phyloP scores from a whole-genome alignment of 1,140 invertebrate species.

The Meloidogyne exigua region DNA sequence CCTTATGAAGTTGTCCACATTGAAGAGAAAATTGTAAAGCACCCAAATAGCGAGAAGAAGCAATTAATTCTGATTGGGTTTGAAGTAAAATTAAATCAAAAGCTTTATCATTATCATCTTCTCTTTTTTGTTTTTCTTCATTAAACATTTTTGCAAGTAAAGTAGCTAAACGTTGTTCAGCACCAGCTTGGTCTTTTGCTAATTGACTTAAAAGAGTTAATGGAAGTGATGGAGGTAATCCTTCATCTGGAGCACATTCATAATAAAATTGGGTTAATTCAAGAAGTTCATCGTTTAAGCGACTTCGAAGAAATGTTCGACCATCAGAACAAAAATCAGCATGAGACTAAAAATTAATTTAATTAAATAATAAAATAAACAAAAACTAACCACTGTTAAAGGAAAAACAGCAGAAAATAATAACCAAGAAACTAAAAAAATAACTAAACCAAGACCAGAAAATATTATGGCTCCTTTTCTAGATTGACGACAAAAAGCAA shows the following conservation, averaged over 20 bases:
- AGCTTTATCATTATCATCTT: not conserved
- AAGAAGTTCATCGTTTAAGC: constrained; percentile 37
- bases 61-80: constrained; percentile 7
- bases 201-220: constrained; percentile 15
- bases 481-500: constrained; percentile 47
- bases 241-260: constrained; percentile 22
- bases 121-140: not conserved
- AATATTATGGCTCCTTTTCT: constrained; percentile 41
- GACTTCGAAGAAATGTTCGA: constrained; percentile 26
- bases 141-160: constrained; percentile 14
- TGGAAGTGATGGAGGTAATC: constrained; percentile 18
- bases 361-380: constrained; percentile 6
- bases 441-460: constrained; percentile 44
- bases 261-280: constrained; percentile 38
- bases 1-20: constrained; percentile 45
- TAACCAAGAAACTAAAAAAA: constrained; percentile 47
- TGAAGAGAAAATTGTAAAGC: constrained; percentile 45
- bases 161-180: constrained; percentile 13
- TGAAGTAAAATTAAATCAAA: constrained; percentile 4
- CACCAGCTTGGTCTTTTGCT: not conserved
- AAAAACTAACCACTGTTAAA: constrained; percentile 36
- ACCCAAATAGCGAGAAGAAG: constrained; percentile 34
- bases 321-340: constrained; percentile 40
- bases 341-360: constrained; percentile 25
- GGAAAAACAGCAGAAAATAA: constrained; percentile 48